These are phyloP conservation scores for Bombus vancouverensis DNA, from an alignment of 1,140 invertebrate genomes.

Conservation along the genomic window DNA sequence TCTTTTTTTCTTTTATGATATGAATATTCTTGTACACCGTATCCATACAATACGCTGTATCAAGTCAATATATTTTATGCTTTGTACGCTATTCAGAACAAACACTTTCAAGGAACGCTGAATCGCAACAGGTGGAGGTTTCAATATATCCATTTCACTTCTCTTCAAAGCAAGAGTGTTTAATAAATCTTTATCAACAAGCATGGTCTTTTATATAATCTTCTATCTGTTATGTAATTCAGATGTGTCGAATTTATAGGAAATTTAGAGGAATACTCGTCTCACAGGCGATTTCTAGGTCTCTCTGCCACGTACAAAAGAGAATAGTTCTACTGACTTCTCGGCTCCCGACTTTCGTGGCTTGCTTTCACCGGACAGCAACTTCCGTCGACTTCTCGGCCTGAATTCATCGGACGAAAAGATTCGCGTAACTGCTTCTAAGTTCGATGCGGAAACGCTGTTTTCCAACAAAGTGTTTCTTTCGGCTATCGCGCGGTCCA, in stretches of 20 bases:
- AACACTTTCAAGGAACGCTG: no score
- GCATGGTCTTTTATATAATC: no score
- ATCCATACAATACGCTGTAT: no score
- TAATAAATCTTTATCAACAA: no score
- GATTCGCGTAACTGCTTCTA: constrained; percentile 37
- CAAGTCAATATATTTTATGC: no score
- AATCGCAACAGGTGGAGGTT: no score
- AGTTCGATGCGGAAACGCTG: background rate
- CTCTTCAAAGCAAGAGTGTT: no score
- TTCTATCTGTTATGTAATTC: no score
- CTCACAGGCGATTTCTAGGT: background rate
- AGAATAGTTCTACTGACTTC: constrained; percentile 1
- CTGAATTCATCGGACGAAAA: constrained; percentile 63
- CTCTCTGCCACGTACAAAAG: background rate
- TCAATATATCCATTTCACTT: no score
- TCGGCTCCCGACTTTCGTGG: constrained; percentile 5
- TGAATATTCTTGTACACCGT: no score
- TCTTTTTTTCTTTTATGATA: no score
- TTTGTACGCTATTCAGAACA: no score
- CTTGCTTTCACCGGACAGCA: constrained; percentile 61
- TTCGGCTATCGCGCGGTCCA: constrained; percentile 29
- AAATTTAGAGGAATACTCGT: background rate
- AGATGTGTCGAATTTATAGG: background rate
- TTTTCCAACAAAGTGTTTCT: constrained; percentile 47
- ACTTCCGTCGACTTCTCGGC: constrained; percentile 51